Conservation (phyloP, 2,113 vertebrate genomes). For the Leptosomus discolor region DNA sequence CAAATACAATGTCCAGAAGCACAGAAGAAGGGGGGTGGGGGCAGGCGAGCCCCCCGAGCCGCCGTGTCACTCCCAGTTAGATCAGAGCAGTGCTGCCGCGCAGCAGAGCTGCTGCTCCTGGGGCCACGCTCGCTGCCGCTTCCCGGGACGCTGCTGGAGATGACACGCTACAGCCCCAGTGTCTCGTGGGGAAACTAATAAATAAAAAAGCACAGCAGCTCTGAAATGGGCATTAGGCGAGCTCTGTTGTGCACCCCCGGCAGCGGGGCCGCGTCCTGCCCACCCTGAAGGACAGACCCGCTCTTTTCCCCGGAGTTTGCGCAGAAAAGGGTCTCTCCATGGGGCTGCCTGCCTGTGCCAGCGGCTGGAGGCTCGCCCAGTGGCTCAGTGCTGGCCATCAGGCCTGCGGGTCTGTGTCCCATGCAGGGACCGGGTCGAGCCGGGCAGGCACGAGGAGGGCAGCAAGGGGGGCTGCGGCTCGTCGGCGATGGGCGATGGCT, state of each 20-base stretch:
- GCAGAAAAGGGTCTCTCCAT: neutral
- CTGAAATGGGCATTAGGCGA: neutral
- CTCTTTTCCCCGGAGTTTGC: neutral
- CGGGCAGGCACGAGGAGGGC: neutral
- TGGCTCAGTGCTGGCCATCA: fast-evolving
- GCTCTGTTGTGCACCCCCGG: fast-evolving
- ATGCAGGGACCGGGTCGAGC: fast-evolving
- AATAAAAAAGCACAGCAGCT: neutral
- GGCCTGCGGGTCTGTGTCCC: neutral
- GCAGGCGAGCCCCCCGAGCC: neutral
- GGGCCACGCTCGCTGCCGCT: neutral
- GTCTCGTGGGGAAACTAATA: neutral
- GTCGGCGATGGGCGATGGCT: fast-evolving
- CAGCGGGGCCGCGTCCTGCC: fast-evolving
- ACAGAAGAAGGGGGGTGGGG: neutral
- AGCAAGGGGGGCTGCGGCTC: neutral
- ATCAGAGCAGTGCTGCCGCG: neutral
- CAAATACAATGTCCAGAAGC: neutral
- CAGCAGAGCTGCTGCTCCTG: neutral
- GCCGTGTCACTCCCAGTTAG: neutral
- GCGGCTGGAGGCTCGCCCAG: fast-evolving
- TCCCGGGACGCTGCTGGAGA: neutral
- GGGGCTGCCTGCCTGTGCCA: neutral
- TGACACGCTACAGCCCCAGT: fast-evolving
- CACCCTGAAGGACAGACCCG: fast-evolving